Evolutionary conservation across 2,888 invertebrate species (phyloP), one percentile per base, ranked within the genome.

Genomic region (Thecocarcelia acutangulata): DNA sequence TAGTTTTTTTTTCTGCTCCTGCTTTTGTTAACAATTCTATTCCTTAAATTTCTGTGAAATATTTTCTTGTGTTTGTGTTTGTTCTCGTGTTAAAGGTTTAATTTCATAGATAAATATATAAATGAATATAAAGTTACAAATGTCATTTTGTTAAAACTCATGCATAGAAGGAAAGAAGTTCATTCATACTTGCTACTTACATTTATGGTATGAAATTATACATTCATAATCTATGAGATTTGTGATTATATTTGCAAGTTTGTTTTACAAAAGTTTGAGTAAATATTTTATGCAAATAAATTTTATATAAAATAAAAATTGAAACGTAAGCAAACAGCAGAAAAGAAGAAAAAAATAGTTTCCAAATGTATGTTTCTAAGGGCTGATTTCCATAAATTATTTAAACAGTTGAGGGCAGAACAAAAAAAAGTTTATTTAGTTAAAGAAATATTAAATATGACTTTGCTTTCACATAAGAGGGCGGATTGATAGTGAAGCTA

Each of bases 261-360:
- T 76, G 21, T 61, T 66, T 74, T 46, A 33, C 46, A 59, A 61
- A 69, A 52, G 52, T 69, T 76, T 69, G 40, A 54, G 54, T 69
- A 76, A 76, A 69, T 69, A 76, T 76, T 69, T 69, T 76, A 69
- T 76, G 69, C 69, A 69, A 69, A 76, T 69, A 76, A 69, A 54
- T 69, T 46, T 68, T 61, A 42, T 33, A 76, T 61, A 59, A 76
- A 69, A 61, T 33, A 21, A 33, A 24, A 61, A 59, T 19, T 54
- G 13, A 13, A 56, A 28, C 21, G 19, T 44, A 48, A 15, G 50
- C 40, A 66, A n/a, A 28, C 13, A n/a, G 21, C 11, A 56, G 9
- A 44, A 8, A 56, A 46, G 15, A 33, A 44, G 3, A 40, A 19
- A 19, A 12, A 50, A 3, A 8, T 12, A 44, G 28, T 28, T 28